These are phyloP conservation scores for Chaunax sp. DNA, from an alignment of 2,797 vertebrate genomes.

Conservation along the genomic window DNA sequence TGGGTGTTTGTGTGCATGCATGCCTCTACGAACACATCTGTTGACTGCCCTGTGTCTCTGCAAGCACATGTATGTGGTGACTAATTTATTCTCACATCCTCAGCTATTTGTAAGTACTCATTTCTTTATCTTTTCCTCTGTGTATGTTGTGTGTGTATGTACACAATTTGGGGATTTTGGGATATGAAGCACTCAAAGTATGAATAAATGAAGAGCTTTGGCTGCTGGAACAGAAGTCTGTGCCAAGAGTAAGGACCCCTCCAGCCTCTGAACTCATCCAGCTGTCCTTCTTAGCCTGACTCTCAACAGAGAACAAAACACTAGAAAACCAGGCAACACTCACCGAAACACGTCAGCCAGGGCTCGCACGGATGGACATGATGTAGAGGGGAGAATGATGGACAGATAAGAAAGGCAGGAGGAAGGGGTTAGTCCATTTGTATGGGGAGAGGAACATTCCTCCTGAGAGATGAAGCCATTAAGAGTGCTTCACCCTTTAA, in stretches of 20 bases:
- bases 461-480: conserved; percentile 81
- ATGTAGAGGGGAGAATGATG: conserved; percentile 28
- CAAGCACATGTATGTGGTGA: conserved; percentile 34
- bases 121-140: conserved; percentile 41
- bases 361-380: conserved; percentile 36
- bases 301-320: conserved; percentile 60
- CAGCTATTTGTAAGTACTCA: conserved; percentile 46
- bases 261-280: conserved; percentile 69
- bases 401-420: conserved; percentile 32
- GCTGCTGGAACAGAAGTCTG: conserved; percentile 61
- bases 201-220: conserved; percentile 78
- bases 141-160: conserved; percentile 41
- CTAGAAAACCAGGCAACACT: conserved; percentile 56
- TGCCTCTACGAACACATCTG: conserved; percentile 22
- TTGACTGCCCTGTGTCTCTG: conserved; percentile 40
- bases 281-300: conserved; percentile 68
- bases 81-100: conserved; percentile 35
- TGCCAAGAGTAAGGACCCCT: conserved; percentile 71
- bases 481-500: conserved; percentile 81
- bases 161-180: conserved; percentile 59
- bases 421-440: conserved; percentile 35
- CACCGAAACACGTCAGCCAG: conserved; percentile 46
- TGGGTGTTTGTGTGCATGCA: conserved; percentile 6
- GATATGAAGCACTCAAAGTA: conserved; percentile 74
- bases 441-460: conserved; percentile 51